Conservation (phyloP, 2,797 vertebrate genomes). For the Xenentodon cancila region DNA sequence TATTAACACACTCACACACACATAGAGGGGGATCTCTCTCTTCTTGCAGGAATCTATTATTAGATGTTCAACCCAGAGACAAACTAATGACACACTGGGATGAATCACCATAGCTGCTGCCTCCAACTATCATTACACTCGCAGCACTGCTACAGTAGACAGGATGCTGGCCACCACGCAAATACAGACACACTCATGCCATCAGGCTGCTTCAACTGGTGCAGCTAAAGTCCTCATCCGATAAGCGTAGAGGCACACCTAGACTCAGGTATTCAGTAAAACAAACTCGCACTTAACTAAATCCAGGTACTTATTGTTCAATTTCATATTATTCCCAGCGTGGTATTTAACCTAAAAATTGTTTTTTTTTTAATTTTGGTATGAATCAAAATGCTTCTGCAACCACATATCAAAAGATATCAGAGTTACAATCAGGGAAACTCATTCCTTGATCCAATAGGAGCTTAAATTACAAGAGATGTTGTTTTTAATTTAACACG, state of each 20-base stretch:
- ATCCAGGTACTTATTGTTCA: background rate
- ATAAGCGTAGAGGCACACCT: slow-evolving; percentile 14
- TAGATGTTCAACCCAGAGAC: slow-evolving; percentile 87
- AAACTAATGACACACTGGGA: slow-evolving; percentile 85
- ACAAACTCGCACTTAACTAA: background rate
- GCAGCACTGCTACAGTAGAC: slow-evolving; percentile 53
- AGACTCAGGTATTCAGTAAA: slow-evolving; percentile 27
- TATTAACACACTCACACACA: slow-evolving; percentile 48
- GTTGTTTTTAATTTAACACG: too few relatives aligned
- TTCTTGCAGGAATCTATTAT: slow-evolving; percentile 82
- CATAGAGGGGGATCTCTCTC: slow-evolving; percentile 79
- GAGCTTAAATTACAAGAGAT: too few relatives aligned
- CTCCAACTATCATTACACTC: slow-evolving; percentile 68
- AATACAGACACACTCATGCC: slow-evolving; percentile 25
- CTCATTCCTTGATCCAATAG: too few relatives aligned
- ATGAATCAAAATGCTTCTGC: too few relatives aligned
- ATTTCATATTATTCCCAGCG: background rate
- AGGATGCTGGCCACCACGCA: slow-evolving; percentile 52
- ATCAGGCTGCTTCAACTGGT: slow-evolving; percentile 22
- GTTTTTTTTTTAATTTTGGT: too few relatives aligned
- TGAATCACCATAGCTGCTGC: slow-evolving; percentile 78
- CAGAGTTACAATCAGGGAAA: too few relatives aligned
- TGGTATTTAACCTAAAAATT: too few relatives aligned
- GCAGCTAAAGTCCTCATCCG: slow-evolving; percentile 24
- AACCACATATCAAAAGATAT: too few relatives aligned